Conservation (phyloP, 2,888 invertebrate genomes). For the Nymphalis polychloros region DNA sequence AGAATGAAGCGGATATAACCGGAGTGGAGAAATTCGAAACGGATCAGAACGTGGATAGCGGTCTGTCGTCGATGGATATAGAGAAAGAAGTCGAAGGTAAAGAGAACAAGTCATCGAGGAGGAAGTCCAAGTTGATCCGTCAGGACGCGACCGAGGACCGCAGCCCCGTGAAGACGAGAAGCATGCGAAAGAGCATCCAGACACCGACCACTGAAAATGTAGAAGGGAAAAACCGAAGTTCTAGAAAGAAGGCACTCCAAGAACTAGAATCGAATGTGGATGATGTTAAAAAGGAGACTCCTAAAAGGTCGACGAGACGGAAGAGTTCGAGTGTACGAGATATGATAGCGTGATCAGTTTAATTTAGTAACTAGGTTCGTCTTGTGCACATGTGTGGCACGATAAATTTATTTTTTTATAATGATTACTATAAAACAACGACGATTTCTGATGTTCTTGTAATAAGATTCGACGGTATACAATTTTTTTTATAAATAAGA, state of each 20-base stretch:
- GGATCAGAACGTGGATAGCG: conserved; percentile 37
- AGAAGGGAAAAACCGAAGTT: conserved; percentile 21
- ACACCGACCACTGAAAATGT: conserved; percentile 36
- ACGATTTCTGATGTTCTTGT: too few relatives aligned
- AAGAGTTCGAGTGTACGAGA: conserved; percentile 12
- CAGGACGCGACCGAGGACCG: conserved; percentile 54
- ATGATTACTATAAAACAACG: too few relatives aligned
- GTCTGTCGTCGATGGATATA: conserved; percentile 44
- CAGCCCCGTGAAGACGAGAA: conserved; percentile 56
- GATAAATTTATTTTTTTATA: too few relatives aligned
- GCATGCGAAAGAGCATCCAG: conserved; percentile 53
- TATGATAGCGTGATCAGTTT: background rate
- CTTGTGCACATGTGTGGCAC: too few relatives aligned
- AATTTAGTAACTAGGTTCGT: too few relatives aligned
- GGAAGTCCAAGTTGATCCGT: conserved; percentile 47
- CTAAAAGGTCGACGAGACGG: conserved; percentile 39
- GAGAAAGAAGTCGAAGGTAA: conserved; percentile 44
- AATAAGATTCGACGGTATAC: too few relatives aligned
- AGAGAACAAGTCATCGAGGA: conserved; percentile 47
- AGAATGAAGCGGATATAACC: background rate
- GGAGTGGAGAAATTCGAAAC: conserved; percentile 7
- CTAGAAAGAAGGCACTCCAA: conserved; percentile 46
- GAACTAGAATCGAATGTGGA: conserved; percentile 40
- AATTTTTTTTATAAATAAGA: too few relatives aligned
- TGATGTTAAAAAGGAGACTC: conserved; percentile 36